These are phyloP conservation scores for Phyllostomus discolor DNA, from an alignment of 2,113 vertebrate species.

Conservation along the genomic window DNA sequence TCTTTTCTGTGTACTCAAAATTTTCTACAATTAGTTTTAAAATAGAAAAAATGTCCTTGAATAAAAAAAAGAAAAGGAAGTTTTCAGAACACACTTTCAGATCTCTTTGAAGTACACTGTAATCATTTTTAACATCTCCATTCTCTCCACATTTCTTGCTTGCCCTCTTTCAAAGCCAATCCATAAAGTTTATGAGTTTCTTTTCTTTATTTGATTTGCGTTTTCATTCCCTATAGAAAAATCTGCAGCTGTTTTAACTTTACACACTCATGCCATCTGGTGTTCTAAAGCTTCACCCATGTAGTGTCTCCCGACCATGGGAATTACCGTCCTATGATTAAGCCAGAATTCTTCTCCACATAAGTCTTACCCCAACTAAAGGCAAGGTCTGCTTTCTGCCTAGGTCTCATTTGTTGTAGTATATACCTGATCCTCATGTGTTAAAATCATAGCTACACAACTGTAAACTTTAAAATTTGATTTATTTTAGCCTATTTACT, in stretches of 20 bases:
- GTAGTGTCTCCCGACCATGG: neutral
- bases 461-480: neutral
- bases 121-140: neutral
- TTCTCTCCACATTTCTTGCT: neutral
- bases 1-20: conserved; percentile 10
- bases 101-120: neutral
- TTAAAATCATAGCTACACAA: neutral
- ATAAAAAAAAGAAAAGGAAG: conserved; percentile 5
- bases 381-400: neutral
- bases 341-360: neutral
- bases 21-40: conserved; percentile 8
- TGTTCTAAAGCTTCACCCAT: conserved; percentile 3
- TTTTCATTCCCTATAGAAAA: conserved; percentile 46
- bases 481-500: neutral
- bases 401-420: neutral
- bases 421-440: neutral
- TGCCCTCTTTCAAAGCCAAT: conserved; percentile 9
- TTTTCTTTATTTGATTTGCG: conserved; percentile 25
- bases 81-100: neutral
- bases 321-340: neutral
- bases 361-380: neutral
- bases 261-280: neutral
- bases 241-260: conserved; percentile 34
- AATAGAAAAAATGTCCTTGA: neutral
- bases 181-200: conserved; percentile 42